Percentiles rank a stretch among this genome's conserved stretches.
These are phyloP conservation scores for Dichetophora obliterata DNA, from an alignment of 2,888 invertebrate genomes.

Conservation along the genomic window DNA sequence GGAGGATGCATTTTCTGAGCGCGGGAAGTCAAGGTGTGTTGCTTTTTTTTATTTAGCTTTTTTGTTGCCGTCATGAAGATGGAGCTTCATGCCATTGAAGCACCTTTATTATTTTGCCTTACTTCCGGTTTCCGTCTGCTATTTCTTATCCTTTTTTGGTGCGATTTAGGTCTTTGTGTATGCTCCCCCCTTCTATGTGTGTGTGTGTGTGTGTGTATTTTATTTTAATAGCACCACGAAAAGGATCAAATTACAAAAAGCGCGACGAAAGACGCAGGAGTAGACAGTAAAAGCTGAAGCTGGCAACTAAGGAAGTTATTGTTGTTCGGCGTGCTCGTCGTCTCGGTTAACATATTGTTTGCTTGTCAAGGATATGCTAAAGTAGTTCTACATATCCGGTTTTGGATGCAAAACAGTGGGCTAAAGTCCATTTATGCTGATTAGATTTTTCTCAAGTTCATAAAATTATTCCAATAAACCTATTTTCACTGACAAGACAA, in stretches of 20 bases:
- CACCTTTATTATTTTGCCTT: slow-evolving; percentile 20
- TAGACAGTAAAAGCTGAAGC: slow-evolving; percentile 10
- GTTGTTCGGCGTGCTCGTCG: not conserved
- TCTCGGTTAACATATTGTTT: slow-evolving; percentile 27
- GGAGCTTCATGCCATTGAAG: not conserved
- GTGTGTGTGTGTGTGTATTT: slow-evolving; percentile 10
- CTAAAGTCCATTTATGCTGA: too few relatives aligned
- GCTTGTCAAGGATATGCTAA: slow-evolving; percentile 28
- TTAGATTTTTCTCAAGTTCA: not conserved
- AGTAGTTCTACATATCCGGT: slow-evolving; percentile 25
- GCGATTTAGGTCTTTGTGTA: not conserved
- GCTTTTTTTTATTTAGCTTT: not conserved
- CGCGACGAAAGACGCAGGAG: slow-evolving; percentile 15
- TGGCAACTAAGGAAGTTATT: not conserved
- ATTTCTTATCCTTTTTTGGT: slow-evolving; percentile 16
- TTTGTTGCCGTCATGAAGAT: not conserved
- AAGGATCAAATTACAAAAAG: slow-evolving; percentile 32
- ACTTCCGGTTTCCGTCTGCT: slow-evolving; percentile 29
- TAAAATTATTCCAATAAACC: not conserved
- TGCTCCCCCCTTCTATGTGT: not conserved
- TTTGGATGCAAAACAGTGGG: not conserved
- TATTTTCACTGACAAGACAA: not conserved
- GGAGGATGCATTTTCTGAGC: not conserved
- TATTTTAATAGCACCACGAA: slow-evolving; percentile 6
- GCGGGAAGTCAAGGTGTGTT: not conserved